Percentiles rank a stretch among this genome's conserved stretches.
Conservation (phyloP, 2,888 invertebrate species). For the Volucella inflata region DNA sequence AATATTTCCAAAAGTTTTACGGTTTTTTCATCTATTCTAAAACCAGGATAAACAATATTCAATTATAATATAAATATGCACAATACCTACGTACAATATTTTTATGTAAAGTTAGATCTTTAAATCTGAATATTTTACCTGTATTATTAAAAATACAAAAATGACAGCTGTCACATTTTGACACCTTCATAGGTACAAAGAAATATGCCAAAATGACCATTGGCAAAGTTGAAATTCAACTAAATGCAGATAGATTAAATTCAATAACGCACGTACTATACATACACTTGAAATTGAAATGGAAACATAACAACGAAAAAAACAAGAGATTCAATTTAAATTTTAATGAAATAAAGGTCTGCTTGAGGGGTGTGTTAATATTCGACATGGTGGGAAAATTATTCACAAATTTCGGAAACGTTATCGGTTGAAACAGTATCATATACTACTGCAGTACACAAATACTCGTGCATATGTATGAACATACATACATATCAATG, state of each 20-base stretch:
- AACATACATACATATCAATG: too few species aligned
- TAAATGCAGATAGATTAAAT: not conserved
- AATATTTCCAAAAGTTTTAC: too few species aligned
- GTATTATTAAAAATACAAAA: slow-evolving; percentile 22
- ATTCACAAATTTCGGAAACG: slow-evolving; percentile 71
- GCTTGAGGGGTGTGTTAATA: not conserved
- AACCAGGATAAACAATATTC: too few species aligned
- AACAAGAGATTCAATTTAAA: too few species aligned
- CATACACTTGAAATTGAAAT: not conserved
- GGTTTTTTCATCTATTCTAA: too few species aligned
- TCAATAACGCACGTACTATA: slow-evolving; percentile 43
- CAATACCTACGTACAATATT: too few species aligned
- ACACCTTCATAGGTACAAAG: not conserved
- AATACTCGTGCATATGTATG: too few species aligned
- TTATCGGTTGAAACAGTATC: slow-evolving; percentile 74
- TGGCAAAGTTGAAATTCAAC: too few species aligned
- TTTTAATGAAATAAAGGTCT: too few species aligned
- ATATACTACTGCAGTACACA: slow-evolving; percentile 50
- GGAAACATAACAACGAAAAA: too few species aligned
- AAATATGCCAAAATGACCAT: not conserved
- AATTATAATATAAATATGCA: too few species aligned
- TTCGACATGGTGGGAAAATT: slow-evolving; percentile 48
- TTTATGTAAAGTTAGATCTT: too few species aligned
- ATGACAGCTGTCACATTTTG: slow-evolving; percentile 45
- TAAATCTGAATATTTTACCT: not conserved